A percentile compares a stretch with the other conserved stretches of the same genome.
Conservation (phyloP, 2,888 invertebrate genomes). For the Lottia scabra region DNA sequence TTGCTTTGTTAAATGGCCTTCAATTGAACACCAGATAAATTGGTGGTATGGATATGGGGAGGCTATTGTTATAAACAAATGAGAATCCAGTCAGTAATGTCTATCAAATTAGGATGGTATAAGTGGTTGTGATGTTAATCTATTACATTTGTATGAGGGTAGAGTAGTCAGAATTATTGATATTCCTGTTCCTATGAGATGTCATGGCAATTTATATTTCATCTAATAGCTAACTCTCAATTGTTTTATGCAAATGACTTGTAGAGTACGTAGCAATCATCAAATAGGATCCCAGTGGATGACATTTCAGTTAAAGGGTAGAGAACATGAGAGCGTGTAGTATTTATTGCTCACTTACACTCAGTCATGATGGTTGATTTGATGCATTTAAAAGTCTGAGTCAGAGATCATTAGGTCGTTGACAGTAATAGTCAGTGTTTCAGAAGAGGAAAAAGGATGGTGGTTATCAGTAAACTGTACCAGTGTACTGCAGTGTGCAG, state of each 20-base stretch:
- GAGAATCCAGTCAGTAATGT: neutral
- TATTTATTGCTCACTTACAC: neutral
- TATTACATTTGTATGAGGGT: slow-evolving; percentile 1
- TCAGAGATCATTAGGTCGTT: neutral
- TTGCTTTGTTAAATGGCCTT: neutral
- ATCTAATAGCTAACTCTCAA: slow-evolving; percentile 1
- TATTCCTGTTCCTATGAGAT: neutral
- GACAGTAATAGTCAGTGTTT: too few relatives aligned
- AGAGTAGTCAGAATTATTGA: neutral
- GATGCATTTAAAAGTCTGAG: neutral
- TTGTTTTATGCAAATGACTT: neutral
- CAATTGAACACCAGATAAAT: neutral
- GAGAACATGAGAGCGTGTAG: neutral
- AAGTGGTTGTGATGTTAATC: slow-evolving; percentile 1
- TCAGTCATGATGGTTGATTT: neutral
- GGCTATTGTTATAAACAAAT: neutral
- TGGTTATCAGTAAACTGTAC: too few relatives aligned
- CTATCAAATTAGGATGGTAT: slow-evolving; percentile 2
- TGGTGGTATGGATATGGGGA: neutral
- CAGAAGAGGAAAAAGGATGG: too few relatives aligned
- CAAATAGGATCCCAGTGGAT: neutral
- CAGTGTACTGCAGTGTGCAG: too few relatives aligned
- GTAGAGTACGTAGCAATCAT: neutral
- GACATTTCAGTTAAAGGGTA: slow-evolving; percentile 3
- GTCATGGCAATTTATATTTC: slow-evolving; percentile 3